phyloP scores from a whole-genome alignment of 2,113 vertebrate species.

The Anarrhichthys ocellatus region DNA sequence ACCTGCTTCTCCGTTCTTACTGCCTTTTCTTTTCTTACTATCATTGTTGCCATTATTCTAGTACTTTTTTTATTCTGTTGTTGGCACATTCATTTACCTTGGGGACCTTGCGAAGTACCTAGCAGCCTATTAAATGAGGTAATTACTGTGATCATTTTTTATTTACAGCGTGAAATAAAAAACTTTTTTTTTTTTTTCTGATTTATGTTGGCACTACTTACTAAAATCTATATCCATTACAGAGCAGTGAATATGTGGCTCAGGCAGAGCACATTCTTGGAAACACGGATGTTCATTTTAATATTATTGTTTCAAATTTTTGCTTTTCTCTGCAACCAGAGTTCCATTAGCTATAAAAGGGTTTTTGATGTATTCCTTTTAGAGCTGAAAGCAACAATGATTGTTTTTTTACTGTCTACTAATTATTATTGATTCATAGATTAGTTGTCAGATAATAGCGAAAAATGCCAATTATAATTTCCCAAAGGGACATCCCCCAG shows the following conservation, averaged over 20 bases:
- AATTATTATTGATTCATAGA: background rate
- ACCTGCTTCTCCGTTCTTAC: background rate
- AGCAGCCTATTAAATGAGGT: constrained; percentile 1
- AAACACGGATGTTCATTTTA: background rate
- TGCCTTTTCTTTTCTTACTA: background rate
- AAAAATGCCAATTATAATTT: background rate
- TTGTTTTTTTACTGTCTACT: background rate
- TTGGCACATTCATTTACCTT: background rate
- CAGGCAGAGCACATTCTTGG: background rate
- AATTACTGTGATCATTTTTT: background rate
- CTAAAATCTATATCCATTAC: background rate
- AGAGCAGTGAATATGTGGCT: background rate
- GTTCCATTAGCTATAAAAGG: too few relatives aligned
- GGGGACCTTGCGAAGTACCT: background rate
- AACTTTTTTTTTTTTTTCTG: background rate
- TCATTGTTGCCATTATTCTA: background rate
- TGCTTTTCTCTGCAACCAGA: too few relatives aligned
- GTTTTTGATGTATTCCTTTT: background rate
- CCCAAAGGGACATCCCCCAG: background rate
- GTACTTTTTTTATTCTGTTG: too few relatives aligned
- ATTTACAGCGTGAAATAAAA: background rate
- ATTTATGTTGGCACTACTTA: background rate
- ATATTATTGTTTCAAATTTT: background rate
- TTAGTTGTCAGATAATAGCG: background rate
- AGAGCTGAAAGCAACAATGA: background rate